Evolutionary conservation across 2,797 vertebrate genomes (phyloP).

Genomic region (Cynodonichthys magdalenae): DNA sequence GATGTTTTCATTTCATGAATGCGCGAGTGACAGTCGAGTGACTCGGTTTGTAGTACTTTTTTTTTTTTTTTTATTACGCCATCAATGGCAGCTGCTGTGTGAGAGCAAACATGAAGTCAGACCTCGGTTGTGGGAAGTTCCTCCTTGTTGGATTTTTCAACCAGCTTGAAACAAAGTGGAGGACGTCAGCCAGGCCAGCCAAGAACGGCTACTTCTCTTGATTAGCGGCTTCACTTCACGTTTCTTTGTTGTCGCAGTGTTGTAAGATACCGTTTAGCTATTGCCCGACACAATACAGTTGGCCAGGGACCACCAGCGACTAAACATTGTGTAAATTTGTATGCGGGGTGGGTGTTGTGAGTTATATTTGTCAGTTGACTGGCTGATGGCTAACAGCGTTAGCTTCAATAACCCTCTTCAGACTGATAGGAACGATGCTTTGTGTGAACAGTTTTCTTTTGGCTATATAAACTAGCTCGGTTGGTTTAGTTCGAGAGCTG

Average conservation of each 20-base stretch:
- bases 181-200: slow-evolving; percentile 72
- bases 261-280: slow-evolving; percentile 22
- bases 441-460: slow-evolving; percentile 41
- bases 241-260: slow-evolving; percentile 63
- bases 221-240: slow-evolving; percentile 64
- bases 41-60: slow-evolving; percentile 56
- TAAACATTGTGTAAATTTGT: slow-evolving; percentile 38
- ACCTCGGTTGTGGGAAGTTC: slow-evolving; percentile 74
- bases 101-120: slow-evolving; percentile 59
- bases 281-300: slow-evolving; percentile 32
- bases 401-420: slow-evolving; percentile 54
- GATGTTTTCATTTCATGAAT: slow-evolving; percentile 33
- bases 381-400: slow-evolving; percentile 64
- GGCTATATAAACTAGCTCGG: slow-evolving; percentile 23
- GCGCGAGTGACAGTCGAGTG: slow-evolving; percentile 37
- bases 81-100: slow-evolving; percentile 51
- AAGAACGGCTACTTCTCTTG: slow-evolving; percentile 58
- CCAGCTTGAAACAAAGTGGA: slow-evolving; percentile 77
- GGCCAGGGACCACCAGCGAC: slow-evolving; percentile 33
- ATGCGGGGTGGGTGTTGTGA: slow-evolving; percentile 52
- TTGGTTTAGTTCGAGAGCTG: slow-evolving; percentile 1
- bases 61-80: slow-evolving; percentile 28
- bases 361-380: slow-evolving; percentile 59
- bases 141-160: slow-evolving; percentile 66
- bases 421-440: slow-evolving; percentile 54